Percentiles rank a stretch among this genome's conserved stretches.
These are phyloP conservation scores for Electrona antarctica DNA, from an alignment of 2,113 vertebrate species.

Conservation along the genomic window DNA sequence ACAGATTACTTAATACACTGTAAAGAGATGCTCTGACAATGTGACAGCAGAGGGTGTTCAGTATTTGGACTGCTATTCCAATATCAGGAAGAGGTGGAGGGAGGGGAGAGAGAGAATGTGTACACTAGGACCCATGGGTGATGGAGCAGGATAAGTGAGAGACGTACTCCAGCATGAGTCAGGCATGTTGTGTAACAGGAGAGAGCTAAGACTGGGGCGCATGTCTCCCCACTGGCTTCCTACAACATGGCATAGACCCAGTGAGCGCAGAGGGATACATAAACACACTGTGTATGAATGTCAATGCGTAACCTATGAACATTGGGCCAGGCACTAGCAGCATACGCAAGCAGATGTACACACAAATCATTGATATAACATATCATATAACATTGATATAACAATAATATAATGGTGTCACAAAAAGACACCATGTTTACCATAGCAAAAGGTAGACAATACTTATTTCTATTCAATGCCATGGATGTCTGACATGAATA, in stretches of 20 bases:
- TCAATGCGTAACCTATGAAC: neutral
- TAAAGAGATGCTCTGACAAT: constrained; percentile 20
- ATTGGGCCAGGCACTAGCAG: neutral
- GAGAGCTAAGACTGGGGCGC: constrained; percentile 34
- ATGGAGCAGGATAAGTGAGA: constrained; percentile 40
- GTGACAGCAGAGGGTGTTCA: constrained; percentile 11
- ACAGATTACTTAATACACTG: neutral
- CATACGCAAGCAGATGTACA: constrained; percentile 4
- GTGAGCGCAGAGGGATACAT: neutral
- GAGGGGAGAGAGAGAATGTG: neutral
- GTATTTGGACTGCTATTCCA: neutral
- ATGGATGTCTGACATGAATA: no score
- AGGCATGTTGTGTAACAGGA: constrained; percentile 68
- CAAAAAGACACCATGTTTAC: neutral
- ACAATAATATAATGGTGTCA: no score
- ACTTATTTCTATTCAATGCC: no score
- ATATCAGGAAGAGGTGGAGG: neutral
- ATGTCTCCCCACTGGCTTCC: constrained; percentile 43
- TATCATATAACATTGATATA: no score
- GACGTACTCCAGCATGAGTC: constrained; percentile 68
- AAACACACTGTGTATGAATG: neutral
- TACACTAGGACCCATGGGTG: constrained; percentile 53
- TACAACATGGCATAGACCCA: neutral
- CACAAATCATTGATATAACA: neutral
- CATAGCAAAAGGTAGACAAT: no score